Base-by-base conservation (phyloP, 1,140 invertebrate species). In the Zaprionus vittiger region DNA sequence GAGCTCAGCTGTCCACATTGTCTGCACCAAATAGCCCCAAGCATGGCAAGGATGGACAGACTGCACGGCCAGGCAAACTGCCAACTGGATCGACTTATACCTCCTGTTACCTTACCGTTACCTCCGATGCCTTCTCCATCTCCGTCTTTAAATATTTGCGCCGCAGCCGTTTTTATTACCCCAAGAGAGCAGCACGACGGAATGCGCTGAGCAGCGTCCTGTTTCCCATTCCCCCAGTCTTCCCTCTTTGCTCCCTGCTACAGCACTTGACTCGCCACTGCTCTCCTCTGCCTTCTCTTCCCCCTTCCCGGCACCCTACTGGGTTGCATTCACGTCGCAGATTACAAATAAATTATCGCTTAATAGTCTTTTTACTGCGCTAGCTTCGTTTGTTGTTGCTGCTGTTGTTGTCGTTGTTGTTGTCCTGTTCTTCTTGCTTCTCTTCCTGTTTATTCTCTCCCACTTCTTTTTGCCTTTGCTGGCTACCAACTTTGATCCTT, bases 261-360 rank as follows among this genome's bases (percentile, higher is more conserved):
- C 73, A 60, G 49, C 41, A 47, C 49, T 52, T 66, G 44, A 24
- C n/a, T 26, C 17, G 34, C 54, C 22, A 26, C 17, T n/a, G 17
- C 17, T 12, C 24, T 24, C n/a, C 65, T 17, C 6, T 37, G 5
- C 6, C 20, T 17, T 5, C 14, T 22, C 28, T 44, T 11, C 3
- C 9, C 26, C 20, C 66, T 12, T 9, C 11, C 60, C 63, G 73
- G 64, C 78, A 78, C 52, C 49, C 77, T 44, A 68, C 65, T 72
- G 80, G 66, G 73, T 56, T 73, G 68, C 68, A 67, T 80, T 74
- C 79, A 82, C 79, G 77, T 80, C 73, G 79, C 77, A 90, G 85
- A 91, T 90, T 90, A 90, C 85, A 90, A 85, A 90, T 90, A 90
- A 90, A 90, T 90, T 90, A 90, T 90, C 86, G 85, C 79, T 80